Conservation (phyloP, 1,140 invertebrate genomes). For the Drosophila kikkawai region DNA sequence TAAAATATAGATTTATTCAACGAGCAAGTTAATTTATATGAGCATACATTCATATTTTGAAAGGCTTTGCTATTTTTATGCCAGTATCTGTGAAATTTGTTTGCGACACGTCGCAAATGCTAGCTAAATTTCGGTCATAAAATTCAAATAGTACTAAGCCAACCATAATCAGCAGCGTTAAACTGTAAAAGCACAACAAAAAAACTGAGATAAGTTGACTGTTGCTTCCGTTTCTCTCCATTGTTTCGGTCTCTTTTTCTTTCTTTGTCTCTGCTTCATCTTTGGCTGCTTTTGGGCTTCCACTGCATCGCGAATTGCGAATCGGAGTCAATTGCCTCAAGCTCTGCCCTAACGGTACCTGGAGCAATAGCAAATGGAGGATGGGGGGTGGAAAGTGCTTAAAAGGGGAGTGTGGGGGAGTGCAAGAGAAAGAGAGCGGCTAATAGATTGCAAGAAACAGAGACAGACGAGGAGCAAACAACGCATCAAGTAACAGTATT, state of each 20-base stretch:
- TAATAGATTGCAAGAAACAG: slow-evolving; percentile 62
- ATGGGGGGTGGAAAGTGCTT: slow-evolving; percentile 8
- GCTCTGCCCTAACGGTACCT: slow-evolving; percentile 67
- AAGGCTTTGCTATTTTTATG: neutral
- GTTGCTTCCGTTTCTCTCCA: slow-evolving; percentile 33
- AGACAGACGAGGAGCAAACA: slow-evolving; percentile 49
- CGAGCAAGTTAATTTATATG: neutral
- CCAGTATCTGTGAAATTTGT: neutral
- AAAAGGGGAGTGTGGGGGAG: slow-evolving; percentile 17
- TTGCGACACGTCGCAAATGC: slow-evolving; percentile 7
- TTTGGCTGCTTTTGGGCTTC: slow-evolving; percentile 28
- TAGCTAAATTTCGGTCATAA: slow-evolving; percentile 43
- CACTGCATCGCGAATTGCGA: slow-evolving; percentile 48
- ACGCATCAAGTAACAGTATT: slow-evolving; percentile 51
- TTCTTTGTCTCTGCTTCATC: slow-evolving; percentile 24
- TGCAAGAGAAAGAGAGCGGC: slow-evolving; percentile 35
- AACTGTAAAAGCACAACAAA: slow-evolving; percentile 37
- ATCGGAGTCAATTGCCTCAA: slow-evolving; percentile 72
- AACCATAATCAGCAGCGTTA: slow-evolving; percentile 46
- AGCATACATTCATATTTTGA: neutral
- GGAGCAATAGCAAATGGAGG: slow-evolving; percentile 24
- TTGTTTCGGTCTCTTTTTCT: slow-evolving; percentile 5
- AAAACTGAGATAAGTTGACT: slow-evolving; percentile 32
- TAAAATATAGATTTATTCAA: no score
- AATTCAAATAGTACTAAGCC: slow-evolving; percentile 34